A percentile compares a stretch with the other conserved stretches of the same genome.
Conservation (phyloP, 30 jellyfish, hydroid and myxozoan genomes). For the Nemopilema nomurai region DNA sequence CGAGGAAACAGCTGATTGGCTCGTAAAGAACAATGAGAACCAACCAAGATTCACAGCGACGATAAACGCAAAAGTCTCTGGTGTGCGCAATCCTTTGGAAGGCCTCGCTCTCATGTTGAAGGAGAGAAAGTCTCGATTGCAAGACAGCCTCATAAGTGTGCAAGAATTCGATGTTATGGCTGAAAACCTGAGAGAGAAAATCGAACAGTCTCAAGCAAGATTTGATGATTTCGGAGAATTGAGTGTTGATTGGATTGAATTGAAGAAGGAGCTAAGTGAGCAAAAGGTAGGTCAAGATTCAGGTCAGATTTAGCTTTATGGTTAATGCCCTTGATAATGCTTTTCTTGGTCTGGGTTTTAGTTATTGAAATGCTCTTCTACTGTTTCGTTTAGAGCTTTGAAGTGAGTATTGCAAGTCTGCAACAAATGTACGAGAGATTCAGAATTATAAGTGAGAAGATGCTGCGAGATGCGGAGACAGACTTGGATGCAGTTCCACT, state of each 20-base stretch:
- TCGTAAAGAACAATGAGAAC: constrained; percentile 70
- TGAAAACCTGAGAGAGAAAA: constrained; percentile 58
- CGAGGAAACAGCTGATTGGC: constrained; percentile 80
- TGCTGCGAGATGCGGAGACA: constrained; percentile 5
- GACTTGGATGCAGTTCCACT: constrained; percentile 18
- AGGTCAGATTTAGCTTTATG: not conserved
- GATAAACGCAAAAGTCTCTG: constrained; percentile 61
- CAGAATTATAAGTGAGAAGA: constrained; percentile 5
- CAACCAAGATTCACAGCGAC: constrained; percentile 86
- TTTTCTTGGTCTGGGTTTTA: not conserved
- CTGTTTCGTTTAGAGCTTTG: constrained; percentile 10
- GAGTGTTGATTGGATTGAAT: constrained; percentile 73
- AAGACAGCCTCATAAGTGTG: constrained; percentile 58
- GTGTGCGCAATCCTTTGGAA: constrained; percentile 73
- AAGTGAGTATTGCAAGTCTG: constrained; percentile 13
- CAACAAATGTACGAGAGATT: constrained; percentile 32
- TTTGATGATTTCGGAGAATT: constrained; percentile 54
- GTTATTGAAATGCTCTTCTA: not conserved
- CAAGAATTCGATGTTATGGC: constrained; percentile 76
- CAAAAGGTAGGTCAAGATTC: constrained; percentile 49
- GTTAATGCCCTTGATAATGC: too few species aligned
- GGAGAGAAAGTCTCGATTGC: constrained; percentile 68
- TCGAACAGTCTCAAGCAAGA: constrained; percentile 34
- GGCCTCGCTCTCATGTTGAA: constrained; percentile 59
- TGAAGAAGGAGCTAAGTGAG: constrained; percentile 60